phyloP scores from a whole-genome alignment of 2,113 vertebrate genomes.

The Cebidichthys violaceus region DNA sequence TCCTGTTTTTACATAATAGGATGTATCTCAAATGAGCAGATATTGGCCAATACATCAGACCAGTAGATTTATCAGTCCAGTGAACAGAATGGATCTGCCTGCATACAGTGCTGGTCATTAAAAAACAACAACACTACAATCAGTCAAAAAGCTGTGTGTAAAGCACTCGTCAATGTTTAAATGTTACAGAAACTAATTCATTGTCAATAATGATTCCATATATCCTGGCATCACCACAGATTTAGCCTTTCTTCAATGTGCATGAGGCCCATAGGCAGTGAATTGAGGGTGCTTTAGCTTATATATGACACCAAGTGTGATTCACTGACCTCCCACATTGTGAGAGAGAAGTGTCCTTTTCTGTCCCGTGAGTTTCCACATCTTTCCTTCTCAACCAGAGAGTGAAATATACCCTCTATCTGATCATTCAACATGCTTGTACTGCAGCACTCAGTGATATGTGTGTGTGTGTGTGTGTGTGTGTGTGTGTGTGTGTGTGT shows the following conservation, averaged over 20 bases:
- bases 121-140: not conserved
- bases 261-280: not conserved
- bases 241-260: not conserved
- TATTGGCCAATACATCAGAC: not conserved
- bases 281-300: not conserved
- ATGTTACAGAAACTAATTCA: not conserved
- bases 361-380: not conserved
- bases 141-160: not conserved
- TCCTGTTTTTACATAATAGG: not conserved
- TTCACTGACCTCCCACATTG: not conserved
- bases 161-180: not conserved
- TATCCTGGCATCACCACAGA: not conserved
- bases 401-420: conserved; percentile 28
- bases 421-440: conserved; percentile 47
- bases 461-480: conserved; percentile 14
- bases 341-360: not conserved
- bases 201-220: not conserved
- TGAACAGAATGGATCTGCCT: not conserved
- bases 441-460: conserved; percentile 24
- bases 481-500: conserved; percentile 36
- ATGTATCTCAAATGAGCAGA: not conserved
- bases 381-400: not conserved
- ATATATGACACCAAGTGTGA: not conserved
- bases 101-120: not conserved
- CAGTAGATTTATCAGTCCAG: not conserved